These are phyloP conservation scores for Balanococcus diminutus DNA, from an alignment of 2,888 invertebrate genomes.

Conservation along the genomic window DNA sequence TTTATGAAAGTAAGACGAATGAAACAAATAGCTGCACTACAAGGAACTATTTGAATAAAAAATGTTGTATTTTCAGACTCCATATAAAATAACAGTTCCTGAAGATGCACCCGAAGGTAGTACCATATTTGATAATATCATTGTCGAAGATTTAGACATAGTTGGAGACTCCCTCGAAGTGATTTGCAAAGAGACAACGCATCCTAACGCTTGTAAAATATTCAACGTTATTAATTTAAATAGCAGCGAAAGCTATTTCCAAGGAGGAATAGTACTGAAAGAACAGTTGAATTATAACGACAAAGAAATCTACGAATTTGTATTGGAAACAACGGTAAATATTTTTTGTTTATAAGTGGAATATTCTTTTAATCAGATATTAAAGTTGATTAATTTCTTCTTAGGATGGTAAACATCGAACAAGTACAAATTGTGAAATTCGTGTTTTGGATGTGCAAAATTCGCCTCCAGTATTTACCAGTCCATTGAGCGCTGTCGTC, in stretches of 20 bases:
- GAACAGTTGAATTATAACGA: constrained; percentile 77
- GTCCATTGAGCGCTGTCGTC: constrained; percentile 78
- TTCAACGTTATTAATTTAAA: constrained; percentile 71
- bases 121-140: constrained; percentile 74
- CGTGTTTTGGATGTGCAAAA: constrained; percentile 86
- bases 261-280: constrained; percentile 75
- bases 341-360: not conserved
- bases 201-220: constrained; percentile 70
- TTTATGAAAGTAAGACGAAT: not conserved
- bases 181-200: constrained; percentile 69
- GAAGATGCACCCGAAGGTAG: constrained; percentile 78
- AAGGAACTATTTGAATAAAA: not conserved
- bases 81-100: constrained; percentile 78
- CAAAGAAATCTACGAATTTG: constrained; percentile 77
- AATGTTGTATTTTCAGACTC: constrained; percentile 66
- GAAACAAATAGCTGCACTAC: not conserved
- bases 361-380: not conserved
- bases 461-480: constrained; percentile 82
- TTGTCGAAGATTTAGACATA: constrained; percentile 79
- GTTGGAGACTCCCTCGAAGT: constrained; percentile 82
- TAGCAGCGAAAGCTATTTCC: constrained; percentile 66
- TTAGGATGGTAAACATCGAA: constrained; percentile 79
- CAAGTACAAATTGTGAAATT: constrained; percentile 75
- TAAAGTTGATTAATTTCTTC: constrained; percentile 57
- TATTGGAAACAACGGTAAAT: constrained; percentile 75